These are phyloP conservation scores for Parnassius orleans DNA, from an alignment of 2,888 invertebrate genomes.

Conservation along the genomic window DNA sequence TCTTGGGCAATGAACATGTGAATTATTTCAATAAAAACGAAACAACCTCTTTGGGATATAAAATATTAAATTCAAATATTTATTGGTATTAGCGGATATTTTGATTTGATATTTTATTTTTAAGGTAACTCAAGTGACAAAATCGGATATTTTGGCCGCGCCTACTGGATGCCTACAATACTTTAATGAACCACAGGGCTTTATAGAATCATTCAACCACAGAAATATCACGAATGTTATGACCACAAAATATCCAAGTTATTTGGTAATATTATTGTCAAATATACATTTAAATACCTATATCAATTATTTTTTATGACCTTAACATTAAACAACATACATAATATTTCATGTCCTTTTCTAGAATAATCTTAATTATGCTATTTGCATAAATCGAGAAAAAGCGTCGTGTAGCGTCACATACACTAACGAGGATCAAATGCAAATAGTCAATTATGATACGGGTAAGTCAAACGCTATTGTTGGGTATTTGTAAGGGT, in stretches of 20 bases:
- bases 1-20: too few relatives aligned
- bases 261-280: slow-evolving; percentile 72
- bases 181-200: slow-evolving; percentile 79
- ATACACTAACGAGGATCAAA: slow-evolving; percentile 80
- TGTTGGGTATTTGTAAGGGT: not conserved
- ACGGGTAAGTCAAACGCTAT: slow-evolving; percentile 65
- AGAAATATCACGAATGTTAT: slow-evolving; percentile 79
- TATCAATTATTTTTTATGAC: not conserved
- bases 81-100: not conserved
- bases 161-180: slow-evolving; percentile 85
- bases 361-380: slow-evolving; percentile 89
- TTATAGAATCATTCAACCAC: slow-evolving; percentile 87
- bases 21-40: too few relatives aligned
- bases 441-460: slow-evolving; percentile 86
- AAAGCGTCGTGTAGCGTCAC: slow-evolving; percentile 84
- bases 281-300: not conserved
- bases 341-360: slow-evolving; percentile 41
- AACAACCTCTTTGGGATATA: too few relatives aligned
- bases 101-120: slow-evolving; percentile 2
- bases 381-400: slow-evolving; percentile 84
- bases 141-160: slow-evolving; percentile 57
- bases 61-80: not conserved
- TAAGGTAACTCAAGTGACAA: slow-evolving; percentile 66
- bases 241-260: slow-evolving; percentile 78
- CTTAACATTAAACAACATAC: not conserved